Evolutionary conservation across 2,888 invertebrate genomes (phyloP).

Genomic region (Sepiola atlantica): DNA sequence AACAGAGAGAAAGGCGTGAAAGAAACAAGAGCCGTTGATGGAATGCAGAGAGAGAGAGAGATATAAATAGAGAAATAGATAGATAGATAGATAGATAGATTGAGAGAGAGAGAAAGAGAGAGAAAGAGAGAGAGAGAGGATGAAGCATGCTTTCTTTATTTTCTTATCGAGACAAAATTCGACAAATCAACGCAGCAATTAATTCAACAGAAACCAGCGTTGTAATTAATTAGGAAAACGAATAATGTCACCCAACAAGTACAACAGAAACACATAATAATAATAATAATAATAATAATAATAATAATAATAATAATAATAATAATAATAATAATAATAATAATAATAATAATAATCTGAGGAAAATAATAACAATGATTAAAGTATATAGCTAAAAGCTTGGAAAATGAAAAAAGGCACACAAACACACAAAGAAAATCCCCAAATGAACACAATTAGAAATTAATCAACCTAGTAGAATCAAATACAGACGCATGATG

Average conservation of each 20-base stretch:
- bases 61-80: no score
- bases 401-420: neutral
- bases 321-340: neutral
- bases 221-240: neutral
- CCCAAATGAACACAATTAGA: neutral
- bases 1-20: no score
- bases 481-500: neutral
- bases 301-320: neutral
- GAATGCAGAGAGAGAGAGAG: no score
- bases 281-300: neutral
- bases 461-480: neutral
- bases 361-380: neutral
- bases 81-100: no score
- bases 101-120: no score
- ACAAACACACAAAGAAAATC: no score
- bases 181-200: neutral
- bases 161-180: neutral
- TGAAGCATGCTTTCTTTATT: neutral
- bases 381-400: neutral
- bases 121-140: neutral
- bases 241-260: neutral
- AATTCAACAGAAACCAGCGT: neutral
- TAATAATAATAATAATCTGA: neutral
- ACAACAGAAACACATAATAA: no score
- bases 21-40: no score